phyloP scores from a whole-genome alignment of 2,797 vertebrate genomes.

The Podarcis siculus region DNA sequence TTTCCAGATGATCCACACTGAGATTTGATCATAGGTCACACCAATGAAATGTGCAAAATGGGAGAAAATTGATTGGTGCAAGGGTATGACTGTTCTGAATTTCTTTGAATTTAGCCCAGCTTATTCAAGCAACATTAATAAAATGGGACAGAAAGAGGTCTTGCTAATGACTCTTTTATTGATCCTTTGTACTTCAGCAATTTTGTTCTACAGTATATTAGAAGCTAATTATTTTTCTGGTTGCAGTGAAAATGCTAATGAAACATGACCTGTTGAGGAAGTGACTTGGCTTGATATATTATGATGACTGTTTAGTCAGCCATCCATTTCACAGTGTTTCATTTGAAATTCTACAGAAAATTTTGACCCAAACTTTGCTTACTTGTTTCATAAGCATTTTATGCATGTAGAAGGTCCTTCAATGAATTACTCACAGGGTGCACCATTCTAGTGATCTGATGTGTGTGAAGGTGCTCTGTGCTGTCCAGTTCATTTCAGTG shows the following conservation, averaged over 20 bases:
- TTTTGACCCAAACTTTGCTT: background rate
- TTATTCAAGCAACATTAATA: slow-evolving; percentile 15
- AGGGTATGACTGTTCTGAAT: slow-evolving; percentile 16
- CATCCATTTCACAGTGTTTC: background rate
- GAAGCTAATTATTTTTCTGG: slow-evolving; percentile 62
- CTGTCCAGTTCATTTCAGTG: background rate
- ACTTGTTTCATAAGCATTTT: background rate
- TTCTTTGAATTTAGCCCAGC: slow-evolving; percentile 21
- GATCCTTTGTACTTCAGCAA: slow-evolving; percentile 55
- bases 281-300: slow-evolving; percentile 29
- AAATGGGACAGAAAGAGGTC: accelerated
- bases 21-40: slow-evolving; percentile 1
- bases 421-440: background rate
- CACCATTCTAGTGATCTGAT: background rate
- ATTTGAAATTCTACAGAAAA: slow-evolving; percentile 31
- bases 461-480: background rate
- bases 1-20: slow-evolving; percentile 1
- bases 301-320: background rate
- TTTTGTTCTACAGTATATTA: slow-evolving; percentile 47
- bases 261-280: slow-evolving; percentile 46
- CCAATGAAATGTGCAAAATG: slow-evolving; percentile 1
- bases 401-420: background rate
- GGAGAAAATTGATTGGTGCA: slow-evolving; percentile 18
- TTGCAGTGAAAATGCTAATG: slow-evolving; percentile 54
- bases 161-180: slow-evolving; percentile 52